Evolutionary conservation across 2,113 vertebrate genomes (phyloP), one percentile per base, ranked within the genome.

Genomic region (Collichthys lucidus): DNA sequence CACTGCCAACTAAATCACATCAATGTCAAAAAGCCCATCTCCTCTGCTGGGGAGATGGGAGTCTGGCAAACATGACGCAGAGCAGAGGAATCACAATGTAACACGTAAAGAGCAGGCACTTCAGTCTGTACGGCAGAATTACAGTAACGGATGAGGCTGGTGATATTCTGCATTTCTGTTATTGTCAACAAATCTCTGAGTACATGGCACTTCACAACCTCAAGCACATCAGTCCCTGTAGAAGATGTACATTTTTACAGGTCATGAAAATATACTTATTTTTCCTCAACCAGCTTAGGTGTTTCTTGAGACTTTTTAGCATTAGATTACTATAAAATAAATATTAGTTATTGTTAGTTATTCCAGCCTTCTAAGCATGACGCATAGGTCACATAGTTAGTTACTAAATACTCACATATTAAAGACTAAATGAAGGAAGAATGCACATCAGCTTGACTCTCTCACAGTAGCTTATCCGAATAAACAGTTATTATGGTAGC

Each of bases 1-100:
- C n/a, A n/a, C n/a, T 94, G 90, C 92, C 92, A 94, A 91, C 78
- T 80, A 81, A 85, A 92, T 92, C 86, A 93, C 89, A 92, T 94
- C 88, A 90, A 80, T 87, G 86, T 92, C 87, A 90, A 20, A 80
- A 64, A 69, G 70, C 50, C 65, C 63, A 61, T 72, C 72, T 88
- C 81, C 47, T 17, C 85, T 68, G 72, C 55, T 68, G 74, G 72
- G 66, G 78, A 84, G 79, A 69, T 2, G 0, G 64, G 64, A 47
- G 81, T 66, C 74, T 47, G 56, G 75, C 78, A 68, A 89, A 84
- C 73, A 88, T 71, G 70, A 57, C 50, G 70, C 75, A 79, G 77
- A 80, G 71, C 12, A 31, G 63, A 8, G 35, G 74, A 73, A 57
- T 80, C 80, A n/a, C 50, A 29, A 8, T 19, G 64, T 53, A 83